Evolutionary conservation across 1,140 invertebrate species (phyloP).

Genomic region (Eulimnadia texana): DNA sequence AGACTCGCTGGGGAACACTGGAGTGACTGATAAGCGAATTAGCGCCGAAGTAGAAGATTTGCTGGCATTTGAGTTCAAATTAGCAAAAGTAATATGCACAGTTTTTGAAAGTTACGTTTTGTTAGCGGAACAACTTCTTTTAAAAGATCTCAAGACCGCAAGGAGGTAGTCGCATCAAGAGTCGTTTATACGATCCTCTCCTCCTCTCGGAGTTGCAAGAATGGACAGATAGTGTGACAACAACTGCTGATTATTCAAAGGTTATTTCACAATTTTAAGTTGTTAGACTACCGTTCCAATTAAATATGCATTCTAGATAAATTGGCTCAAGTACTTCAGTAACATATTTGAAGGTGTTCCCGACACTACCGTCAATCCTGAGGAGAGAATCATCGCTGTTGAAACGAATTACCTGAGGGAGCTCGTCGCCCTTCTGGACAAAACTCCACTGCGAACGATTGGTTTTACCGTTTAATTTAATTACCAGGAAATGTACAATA

Average conservation of each 20-base stretch:
- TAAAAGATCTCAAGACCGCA: too few relatives aligned
- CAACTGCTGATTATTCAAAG: too few relatives aligned
- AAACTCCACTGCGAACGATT: constrained; percentile 22
- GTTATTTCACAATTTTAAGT: too few relatives aligned
- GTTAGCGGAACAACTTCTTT: too few relatives aligned
- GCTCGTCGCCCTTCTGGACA: constrained; percentile 27
- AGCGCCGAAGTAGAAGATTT: constrained; percentile 28
- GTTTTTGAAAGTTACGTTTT: too few relatives aligned
- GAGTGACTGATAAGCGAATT: neutral
- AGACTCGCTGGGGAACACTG: neutral
- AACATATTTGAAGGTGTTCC: constrained; percentile 25
- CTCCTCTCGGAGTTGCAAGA: too few relatives aligned
- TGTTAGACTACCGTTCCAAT: too few relatives aligned
- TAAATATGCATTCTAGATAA: constrained; percentile 30
- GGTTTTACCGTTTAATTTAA: constrained; percentile 31
- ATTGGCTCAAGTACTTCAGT: constrained; percentile 29
- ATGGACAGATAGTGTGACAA: too few relatives aligned
- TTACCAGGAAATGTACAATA: too few relatives aligned
- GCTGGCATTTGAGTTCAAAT: constrained; percentile 30
- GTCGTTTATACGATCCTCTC: too few relatives aligned
- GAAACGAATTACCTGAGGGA: constrained; percentile 32
- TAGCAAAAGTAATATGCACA: constrained; percentile 35
- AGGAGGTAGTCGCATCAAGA: too few relatives aligned
- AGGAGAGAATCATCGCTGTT: constrained; percentile 31
- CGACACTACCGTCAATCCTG: constrained; percentile 21